Base-by-base conservation (phyloP, 1,140 invertebrate genomes). In the Drosophila sp. region DNA sequence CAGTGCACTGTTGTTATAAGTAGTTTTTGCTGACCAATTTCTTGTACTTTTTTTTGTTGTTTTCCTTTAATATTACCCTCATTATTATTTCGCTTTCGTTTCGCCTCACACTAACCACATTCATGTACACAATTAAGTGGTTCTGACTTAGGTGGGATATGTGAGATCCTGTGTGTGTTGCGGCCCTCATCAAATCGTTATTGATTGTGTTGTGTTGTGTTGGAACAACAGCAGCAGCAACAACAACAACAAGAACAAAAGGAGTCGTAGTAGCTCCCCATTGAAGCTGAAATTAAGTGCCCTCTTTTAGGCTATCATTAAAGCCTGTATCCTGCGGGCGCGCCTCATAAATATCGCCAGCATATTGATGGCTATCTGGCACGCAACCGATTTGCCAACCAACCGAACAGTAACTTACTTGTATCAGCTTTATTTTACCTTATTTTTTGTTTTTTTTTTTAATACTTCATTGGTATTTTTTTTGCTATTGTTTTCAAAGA, bases 341-440 rank as follows among this genome's bases (percentile, higher is more conserved):
- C 82, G 81, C 75, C 81, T 87, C 82, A 86, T 86, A 86, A 86
- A 86, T 86, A 86, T 86, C 82, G 81, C 82, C 81, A 87, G 82
- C 82, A 86, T 86, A 86, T 87, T 86, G 81, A 86, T 86, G 81
- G 75, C 48, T 87, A 87, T 86, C 82, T 82, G 81, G 71, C 81
- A 86, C 81, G 81, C 81, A 86, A 86, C 73, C 58, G 61, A 73
- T 72, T 72, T 65, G 51, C 41, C 58, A 59, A 8, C 38, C 25
- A 58, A 50, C 45, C 14, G 41, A 54, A 54, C 57, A 66, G 29
- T 53, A 72, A 65, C 43, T 41, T 63, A 36, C 43, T 61, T 51
- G 21, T 36, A 50, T 45, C 62, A 7, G 43, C n/a, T 29, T 29
- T 58, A 5, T 50, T 56, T 43, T 38, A n/a, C 8, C 29, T 21